These are phyloP conservation scores for Drosophila teissieri DNA, from an alignment of 1,140 invertebrate species.

Conservation along the genomic window DNA sequence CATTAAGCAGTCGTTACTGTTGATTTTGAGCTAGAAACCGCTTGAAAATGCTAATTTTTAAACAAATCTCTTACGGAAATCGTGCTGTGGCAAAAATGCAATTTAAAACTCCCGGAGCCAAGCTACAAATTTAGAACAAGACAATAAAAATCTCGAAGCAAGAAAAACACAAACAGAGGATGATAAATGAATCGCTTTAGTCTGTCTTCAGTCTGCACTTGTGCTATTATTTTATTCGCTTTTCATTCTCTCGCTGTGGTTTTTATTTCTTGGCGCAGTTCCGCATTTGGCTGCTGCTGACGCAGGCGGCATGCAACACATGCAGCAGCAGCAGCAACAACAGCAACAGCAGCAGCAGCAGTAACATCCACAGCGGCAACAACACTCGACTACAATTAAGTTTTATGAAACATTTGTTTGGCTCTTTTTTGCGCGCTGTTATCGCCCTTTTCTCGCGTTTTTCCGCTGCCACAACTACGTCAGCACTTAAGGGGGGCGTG, in stretches of 20 bases:
- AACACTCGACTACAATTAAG: constrained; percentile 47
- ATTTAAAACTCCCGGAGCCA: neutral
- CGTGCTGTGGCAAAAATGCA: neutral
- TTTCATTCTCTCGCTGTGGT: neutral
- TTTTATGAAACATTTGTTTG: constrained; percentile 51
- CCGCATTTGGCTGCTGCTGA: constrained; percentile 47
- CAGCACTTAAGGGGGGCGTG: constrained; percentile 14
- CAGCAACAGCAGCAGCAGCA: constrained; percentile 17
- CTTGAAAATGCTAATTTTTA: too few relatives aligned
- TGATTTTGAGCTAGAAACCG: too few relatives aligned
- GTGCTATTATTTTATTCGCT: constrained; percentile 5
- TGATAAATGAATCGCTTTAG: constrained; percentile 27
- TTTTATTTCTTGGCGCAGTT: constrained; percentile 17
- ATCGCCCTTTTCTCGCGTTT: neutral
- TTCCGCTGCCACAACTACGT: constrained; percentile 41
- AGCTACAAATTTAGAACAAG: constrained; percentile 1
- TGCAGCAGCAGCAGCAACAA: constrained; percentile 6
- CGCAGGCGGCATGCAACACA: constrained; percentile 52
- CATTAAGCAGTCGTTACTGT: too few relatives aligned
- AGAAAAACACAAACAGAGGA: neutral
- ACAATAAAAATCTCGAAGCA: neutral
- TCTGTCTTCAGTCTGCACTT: constrained; percentile 26
- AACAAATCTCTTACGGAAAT: too few relatives aligned
- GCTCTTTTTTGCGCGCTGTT: neutral
- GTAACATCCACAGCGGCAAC: neutral